These are phyloP conservation scores for Diploptera punctata DNA, from an alignment of 2,888 invertebrate species.

Conservation along the genomic window DNA sequence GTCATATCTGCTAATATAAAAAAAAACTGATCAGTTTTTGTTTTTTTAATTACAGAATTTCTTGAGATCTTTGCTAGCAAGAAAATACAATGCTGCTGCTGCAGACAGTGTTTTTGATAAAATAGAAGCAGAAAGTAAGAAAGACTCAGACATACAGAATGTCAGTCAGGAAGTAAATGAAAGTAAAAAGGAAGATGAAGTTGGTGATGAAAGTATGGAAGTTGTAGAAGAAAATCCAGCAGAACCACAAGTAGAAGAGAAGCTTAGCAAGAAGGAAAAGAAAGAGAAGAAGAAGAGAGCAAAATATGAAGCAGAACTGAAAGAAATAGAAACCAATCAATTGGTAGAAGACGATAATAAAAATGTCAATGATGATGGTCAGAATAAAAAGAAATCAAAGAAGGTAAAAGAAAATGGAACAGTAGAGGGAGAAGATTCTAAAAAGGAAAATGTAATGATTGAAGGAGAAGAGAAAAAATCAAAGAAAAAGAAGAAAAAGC, in stretches of 20 bases:
- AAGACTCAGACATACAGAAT: neutral
- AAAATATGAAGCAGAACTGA: conserved; percentile 42
- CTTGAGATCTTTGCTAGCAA: conserved; percentile 66
- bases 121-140: conserved; percentile 52
- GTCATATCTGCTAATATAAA: neutral
- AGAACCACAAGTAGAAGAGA: conserved; percentile 46
- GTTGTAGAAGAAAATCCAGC: conserved; percentile 35
- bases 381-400: conserved; percentile 35
- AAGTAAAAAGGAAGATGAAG: conserved; percentile 14
- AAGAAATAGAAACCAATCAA: conserved; percentile 33
- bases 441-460: neutral
- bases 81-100: conserved; percentile 61
- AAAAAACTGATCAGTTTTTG: conserved; percentile 11
- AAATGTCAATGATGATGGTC: conserved; percentile 35
- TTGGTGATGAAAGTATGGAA: conserved; percentile 35
- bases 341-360: conserved; percentile 25
- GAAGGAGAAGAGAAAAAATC: neutral
- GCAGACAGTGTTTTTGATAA: conserved; percentile 73
- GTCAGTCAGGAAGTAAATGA: neutral
- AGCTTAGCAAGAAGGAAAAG: conserved; percentile 57
- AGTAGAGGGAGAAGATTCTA: neutral
- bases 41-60: conserved; percentile 64
- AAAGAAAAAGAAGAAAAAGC: neutral
- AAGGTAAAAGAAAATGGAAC: conserved; percentile 27
- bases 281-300: conserved; percentile 58